Percentiles rank a stretch among this genome's conserved stretches.
phyloP scores from a whole-genome alignment of 2,888 invertebrate genomes.

The Polia nebulosa region DNA sequence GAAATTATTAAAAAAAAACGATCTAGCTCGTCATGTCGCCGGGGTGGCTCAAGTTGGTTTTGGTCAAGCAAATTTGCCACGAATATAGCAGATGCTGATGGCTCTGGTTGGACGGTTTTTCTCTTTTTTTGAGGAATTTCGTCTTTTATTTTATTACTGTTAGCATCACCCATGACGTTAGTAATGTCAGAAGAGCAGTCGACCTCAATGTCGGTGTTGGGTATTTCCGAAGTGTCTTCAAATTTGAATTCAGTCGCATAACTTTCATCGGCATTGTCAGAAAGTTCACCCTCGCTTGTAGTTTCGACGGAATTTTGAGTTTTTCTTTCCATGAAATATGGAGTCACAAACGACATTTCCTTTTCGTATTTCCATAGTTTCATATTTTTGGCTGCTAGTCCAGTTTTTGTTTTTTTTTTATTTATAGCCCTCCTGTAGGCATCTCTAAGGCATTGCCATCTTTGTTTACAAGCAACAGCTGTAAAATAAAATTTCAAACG shows the following conservation, averaged over 20 bases:
- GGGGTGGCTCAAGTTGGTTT: not conserved
- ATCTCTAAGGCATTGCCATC: slow-evolving; percentile 24
- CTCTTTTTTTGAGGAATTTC: slow-evolving; percentile 14
- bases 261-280: slow-evolving; percentile 2
- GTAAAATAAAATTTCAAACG: not conserved
- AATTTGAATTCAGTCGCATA: not conserved
- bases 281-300: slow-evolving; percentile 3
- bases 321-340: slow-evolving; percentile 18
- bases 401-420: slow-evolving; percentile 15
- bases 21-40: slow-evolving; percentile 7
- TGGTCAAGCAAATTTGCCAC: slow-evolving; percentile 13
- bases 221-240: not conserved
- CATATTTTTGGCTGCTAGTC: slow-evolving; percentile 4
- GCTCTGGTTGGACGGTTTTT: slow-evolving; percentile 9
- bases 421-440: slow-evolving; percentile 21
- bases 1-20: slow-evolving; percentile 23
- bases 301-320: not conserved
- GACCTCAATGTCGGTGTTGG: not conserved
- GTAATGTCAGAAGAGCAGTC: not conserved
- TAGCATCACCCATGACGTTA: not conserved
- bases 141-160: not conserved
- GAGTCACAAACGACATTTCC: slow-evolving; percentile 24
- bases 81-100: slow-evolving; percentile 1
- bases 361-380: slow-evolving; percentile 25
- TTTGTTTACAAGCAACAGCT: slow-evolving; percentile 21